Percentiles rank a stretch among this genome's conserved stretches.
These are phyloP conservation scores for Dromius quadrimaculatus DNA, from an alignment of 2,888 invertebrate genomes.

Conservation along the genomic window DNA sequence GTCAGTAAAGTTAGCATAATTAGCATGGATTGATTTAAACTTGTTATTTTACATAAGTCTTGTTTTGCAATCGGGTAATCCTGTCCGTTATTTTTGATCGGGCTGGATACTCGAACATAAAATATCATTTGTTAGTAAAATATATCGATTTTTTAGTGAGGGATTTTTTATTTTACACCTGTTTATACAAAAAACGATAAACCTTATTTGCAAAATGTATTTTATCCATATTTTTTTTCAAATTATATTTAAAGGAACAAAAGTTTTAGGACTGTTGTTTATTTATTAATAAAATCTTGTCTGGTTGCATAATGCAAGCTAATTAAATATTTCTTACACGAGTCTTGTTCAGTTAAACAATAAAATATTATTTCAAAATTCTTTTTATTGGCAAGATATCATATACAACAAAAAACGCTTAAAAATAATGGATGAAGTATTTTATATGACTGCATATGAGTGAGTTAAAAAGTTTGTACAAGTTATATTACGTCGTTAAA, in stretches of 20 bases:
- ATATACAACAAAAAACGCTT: constrained; percentile 39
- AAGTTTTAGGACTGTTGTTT: no score
- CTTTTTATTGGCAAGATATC: constrained; percentile 31
- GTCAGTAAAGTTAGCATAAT: constrained; percentile 50
- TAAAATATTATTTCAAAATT: constrained; percentile 18
- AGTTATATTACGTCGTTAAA: constrained; percentile 5
- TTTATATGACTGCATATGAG: constrained; percentile 15
- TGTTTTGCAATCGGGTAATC: constrained; percentile 32
- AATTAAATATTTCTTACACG: no score
- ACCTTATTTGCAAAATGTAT: no score
- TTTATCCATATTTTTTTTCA: no score
- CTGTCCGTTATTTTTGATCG: constrained; percentile 38
- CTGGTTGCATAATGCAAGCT: no score
- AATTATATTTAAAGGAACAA: no score
- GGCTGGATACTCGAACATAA: constrained; percentile 28
- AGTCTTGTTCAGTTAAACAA: no score
- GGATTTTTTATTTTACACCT: constrained; percentile 29
- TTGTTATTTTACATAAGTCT: constrained; percentile 47
- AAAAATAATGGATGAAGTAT: constrained; percentile 40
- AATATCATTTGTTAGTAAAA: constrained; percentile 52
- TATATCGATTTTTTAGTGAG: constrained; percentile 52
- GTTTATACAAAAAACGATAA: background rate
- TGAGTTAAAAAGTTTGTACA: constrained; percentile 35
- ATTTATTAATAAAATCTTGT: no score
- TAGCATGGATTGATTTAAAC: constrained; percentile 48